Evolutionary conservation across 2,888 invertebrate genomes (phyloP).

Genomic region (Parnassius smintheus): DNA sequence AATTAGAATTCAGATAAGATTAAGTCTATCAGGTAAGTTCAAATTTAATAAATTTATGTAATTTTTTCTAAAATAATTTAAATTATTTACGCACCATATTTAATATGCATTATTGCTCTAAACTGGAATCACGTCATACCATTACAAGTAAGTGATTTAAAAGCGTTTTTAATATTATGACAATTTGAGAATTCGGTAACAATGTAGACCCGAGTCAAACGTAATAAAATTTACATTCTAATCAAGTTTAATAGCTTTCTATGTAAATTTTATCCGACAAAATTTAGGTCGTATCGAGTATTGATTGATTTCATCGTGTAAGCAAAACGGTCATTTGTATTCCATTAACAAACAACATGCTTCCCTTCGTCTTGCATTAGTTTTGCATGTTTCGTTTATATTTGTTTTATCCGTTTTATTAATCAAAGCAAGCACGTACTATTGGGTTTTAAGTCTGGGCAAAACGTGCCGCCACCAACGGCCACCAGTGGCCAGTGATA

Average conservation of each 20-base stretch:
- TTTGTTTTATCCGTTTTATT: slow-evolving; percentile 31
- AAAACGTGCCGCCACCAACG: too few species aligned
- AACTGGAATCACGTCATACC: too few species aligned
- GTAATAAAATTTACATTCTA: slow-evolving; percentile 14
- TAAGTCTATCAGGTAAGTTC: too few species aligned
- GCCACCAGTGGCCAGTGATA: too few species aligned
- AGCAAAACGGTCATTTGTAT: slow-evolving; percentile 67
- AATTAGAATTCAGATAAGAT: too few species aligned
- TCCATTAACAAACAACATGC: slow-evolving; percentile 56
- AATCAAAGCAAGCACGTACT: slow-evolving; percentile 25
- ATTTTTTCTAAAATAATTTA: too few species aligned
- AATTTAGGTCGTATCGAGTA: slow-evolving; percentile 46
- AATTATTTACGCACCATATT: too few species aligned
- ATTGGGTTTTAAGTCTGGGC: neutral
- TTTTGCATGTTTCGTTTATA: slow-evolving; percentile 33
- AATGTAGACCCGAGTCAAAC: neutral
- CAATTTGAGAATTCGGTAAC: too few species aligned
- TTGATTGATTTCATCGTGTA: slow-evolving; percentile 65
- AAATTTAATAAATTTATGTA: too few species aligned
- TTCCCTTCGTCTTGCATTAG: slow-evolving; percentile 43
- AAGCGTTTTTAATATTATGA: too few species aligned
- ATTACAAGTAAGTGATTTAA: too few species aligned
- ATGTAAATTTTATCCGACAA: slow-evolving; percentile 19
- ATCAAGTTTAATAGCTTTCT: slow-evolving; percentile 26
- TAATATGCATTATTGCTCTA: too few species aligned